Evolutionary conservation across 2,797 vertebrate species (phyloP).

Genomic region (Luscinia luscinia): DNA sequence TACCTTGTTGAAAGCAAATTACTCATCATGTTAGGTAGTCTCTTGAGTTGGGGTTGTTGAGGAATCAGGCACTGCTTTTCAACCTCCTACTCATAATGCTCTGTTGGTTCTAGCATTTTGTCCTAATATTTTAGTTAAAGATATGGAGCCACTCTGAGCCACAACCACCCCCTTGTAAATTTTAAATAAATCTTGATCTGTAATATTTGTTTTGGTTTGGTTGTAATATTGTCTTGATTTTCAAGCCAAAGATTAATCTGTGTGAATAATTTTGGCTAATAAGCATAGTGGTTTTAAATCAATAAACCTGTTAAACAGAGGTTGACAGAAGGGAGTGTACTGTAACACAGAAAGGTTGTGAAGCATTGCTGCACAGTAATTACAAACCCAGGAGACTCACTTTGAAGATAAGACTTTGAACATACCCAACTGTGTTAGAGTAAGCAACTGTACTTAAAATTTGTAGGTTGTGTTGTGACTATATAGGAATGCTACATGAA

Average conservation of each 20-base stretch:
- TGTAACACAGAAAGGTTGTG: not conserved
- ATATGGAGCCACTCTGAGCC: not conserved
- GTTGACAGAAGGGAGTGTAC: not conserved
- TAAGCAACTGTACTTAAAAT: not conserved
- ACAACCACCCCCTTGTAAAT: not conserved
- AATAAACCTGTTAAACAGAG: not conserved
- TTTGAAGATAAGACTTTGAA: not conserved
- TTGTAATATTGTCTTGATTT: not conserved
- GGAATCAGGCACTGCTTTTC: not conserved
- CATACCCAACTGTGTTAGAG: not conserved
- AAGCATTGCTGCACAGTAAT: not conserved
- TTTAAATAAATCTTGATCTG: not conserved
- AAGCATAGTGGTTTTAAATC: not conserved
- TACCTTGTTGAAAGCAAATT: not conserved
- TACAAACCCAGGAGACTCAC: not conserved
- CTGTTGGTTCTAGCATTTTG: not conserved
- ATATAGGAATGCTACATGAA: not conserved
- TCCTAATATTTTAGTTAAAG: not conserved
- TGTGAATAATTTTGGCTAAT: not conserved
- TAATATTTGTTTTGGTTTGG: not conserved
- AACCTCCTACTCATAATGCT: not conserved
- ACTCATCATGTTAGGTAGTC: not conserved
- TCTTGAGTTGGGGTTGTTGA: not conserved
- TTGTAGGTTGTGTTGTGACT: not conserved
- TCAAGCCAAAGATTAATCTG: not conserved